Conservation (phyloP, 2,797 vertebrate species). For the Tokudaia muenninki region DNA sequence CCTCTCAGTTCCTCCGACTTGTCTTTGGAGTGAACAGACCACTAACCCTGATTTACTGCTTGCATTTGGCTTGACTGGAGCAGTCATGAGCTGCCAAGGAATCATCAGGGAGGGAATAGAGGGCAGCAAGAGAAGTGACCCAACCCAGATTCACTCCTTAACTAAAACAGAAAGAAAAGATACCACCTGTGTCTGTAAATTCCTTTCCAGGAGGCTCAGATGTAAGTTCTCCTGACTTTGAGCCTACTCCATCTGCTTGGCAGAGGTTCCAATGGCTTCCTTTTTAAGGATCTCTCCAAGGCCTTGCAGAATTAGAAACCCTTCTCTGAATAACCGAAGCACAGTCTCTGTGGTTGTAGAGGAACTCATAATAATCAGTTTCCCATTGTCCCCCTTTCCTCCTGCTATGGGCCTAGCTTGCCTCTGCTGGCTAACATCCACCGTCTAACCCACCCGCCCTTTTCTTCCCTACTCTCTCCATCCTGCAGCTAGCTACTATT, state of each 20-base stretch:
- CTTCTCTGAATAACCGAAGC: constrained; percentile 58
- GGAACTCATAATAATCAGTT: constrained; percentile 56
- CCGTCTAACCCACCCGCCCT: not conserved
- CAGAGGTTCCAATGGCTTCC: not conserved
- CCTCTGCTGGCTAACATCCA: not conserved
- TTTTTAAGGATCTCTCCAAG: constrained; percentile 38
- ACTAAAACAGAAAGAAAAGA: not conserved
- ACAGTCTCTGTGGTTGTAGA: constrained; percentile 45
- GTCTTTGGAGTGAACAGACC: constrained; percentile 15
- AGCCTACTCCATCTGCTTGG: constrained; percentile 31
- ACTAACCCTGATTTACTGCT: constrained; percentile 7
- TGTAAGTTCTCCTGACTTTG: constrained; percentile 3
- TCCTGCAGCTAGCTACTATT: constrained; percentile 52
- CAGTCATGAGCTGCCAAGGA: constrained; percentile 46
- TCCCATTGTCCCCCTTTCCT: not conserved
- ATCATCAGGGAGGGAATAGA: constrained; percentile 65
- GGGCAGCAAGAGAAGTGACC: constrained; percentile 52
- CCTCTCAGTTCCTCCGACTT: not conserved
- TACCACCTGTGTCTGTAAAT: constrained; percentile 42
- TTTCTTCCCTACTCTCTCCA: not conserved
- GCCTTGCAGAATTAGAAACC: constrained; percentile 22
- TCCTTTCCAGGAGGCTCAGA: constrained; percentile 46
- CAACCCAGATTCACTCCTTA: constrained; percentile 41
- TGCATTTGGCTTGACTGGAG: constrained; percentile 38
- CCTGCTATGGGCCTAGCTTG: not conserved